A percentile compares a stretch with the other conserved stretches of the same genome.
These are phyloP conservation scores for Pediacus dermestoides DNA, from an alignment of 2,888 invertebrate species.

Conservation along the genomic window DNA sequence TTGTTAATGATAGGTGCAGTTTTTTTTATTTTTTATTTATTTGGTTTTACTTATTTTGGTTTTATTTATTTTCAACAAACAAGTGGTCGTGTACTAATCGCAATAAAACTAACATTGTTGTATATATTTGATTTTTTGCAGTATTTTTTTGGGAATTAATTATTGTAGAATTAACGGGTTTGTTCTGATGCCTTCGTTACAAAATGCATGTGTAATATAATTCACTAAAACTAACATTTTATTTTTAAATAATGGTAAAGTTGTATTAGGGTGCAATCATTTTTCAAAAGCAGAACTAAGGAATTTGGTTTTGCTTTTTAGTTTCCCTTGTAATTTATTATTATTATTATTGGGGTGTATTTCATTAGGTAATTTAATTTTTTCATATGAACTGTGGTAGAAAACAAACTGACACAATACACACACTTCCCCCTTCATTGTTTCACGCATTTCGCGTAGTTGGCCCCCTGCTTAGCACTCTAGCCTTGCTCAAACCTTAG, in stretches of 20 bases:
- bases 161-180: slow-evolving; percentile 10
- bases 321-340: no score
- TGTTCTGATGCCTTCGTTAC: slow-evolving; percentile 27
- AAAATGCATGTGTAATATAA: slow-evolving; percentile 12
- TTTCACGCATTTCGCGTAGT: slow-evolving; percentile 37
- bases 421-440: slow-evolving; percentile 35
- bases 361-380: no score
- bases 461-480: slow-evolving; percentile 44
- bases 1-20: slow-evolving; percentile 86
- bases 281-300: no score
- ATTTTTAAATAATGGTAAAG: no score
- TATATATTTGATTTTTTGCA: slow-evolving; percentile 16
- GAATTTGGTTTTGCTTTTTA: no score
- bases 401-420: slow-evolving; percentile 41
- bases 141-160: no score
- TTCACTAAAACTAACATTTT: no score
- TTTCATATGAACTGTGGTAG: no score
- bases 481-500: slow-evolving; percentile 39
- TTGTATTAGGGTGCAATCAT: no score
- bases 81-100: slow-evolving; percentile 20
- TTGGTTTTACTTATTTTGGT: slow-evolving; percentile 3
- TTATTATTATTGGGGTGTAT: no score
- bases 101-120: no score
- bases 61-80: slow-evolving; percentile 7
- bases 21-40: slow-evolving; percentile 27